A percentile compares a stretch with the other conserved stretches of the same genome.
Conservation (phyloP, 2,888 invertebrate genomes). For the Esperia sulphurella region DNA sequence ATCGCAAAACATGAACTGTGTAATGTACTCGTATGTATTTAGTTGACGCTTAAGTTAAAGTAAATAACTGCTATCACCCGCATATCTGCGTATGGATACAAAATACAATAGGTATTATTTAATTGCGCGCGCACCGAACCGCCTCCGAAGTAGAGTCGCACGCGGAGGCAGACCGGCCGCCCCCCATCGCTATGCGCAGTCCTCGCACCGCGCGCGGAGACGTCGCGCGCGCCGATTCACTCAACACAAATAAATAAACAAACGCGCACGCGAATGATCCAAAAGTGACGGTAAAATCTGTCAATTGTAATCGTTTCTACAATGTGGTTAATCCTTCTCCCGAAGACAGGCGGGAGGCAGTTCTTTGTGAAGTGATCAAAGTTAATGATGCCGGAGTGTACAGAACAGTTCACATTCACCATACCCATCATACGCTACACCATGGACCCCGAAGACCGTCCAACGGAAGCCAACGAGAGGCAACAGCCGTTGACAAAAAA, state of each 20-base stretch:
- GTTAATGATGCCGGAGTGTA: conserved; percentile 70
- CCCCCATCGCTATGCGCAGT: conserved; percentile 21
- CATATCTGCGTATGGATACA: neutral
- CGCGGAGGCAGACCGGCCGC: conserved; percentile 16
- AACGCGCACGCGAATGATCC: conserved; percentile 14
- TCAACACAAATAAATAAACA: conserved; percentile 3
- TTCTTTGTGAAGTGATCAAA: conserved; percentile 45
- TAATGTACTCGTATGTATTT: too few species aligned
- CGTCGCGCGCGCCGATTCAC: conserved; percentile 35
- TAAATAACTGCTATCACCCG: neutral
- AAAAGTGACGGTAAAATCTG: conserved; percentile 18
- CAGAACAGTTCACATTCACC: conserved; percentile 63
- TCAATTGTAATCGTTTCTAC: conserved; percentile 16
- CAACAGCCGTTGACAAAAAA: conserved; percentile 61
- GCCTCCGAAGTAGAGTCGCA: conserved; percentile 16
- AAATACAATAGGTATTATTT: conserved; percentile 4
- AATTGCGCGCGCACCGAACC: conserved; percentile 22
- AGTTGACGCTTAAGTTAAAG: too few species aligned
- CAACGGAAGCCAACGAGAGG: conserved; percentile 35
- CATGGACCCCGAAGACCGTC: conserved; percentile 66
- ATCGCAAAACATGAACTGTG: too few species aligned
- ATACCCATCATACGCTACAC: conserved; percentile 72
- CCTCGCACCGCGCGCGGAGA: conserved; percentile 29
- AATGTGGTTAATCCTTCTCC: conserved; percentile 45
- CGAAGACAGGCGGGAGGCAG: conserved; percentile 27